A percentile compares a stretch with the other conserved stretches of the same genome.
Conservation (phyloP, 35 echinoderm and acorn worm species). For the Acanthaster planci region DNA sequence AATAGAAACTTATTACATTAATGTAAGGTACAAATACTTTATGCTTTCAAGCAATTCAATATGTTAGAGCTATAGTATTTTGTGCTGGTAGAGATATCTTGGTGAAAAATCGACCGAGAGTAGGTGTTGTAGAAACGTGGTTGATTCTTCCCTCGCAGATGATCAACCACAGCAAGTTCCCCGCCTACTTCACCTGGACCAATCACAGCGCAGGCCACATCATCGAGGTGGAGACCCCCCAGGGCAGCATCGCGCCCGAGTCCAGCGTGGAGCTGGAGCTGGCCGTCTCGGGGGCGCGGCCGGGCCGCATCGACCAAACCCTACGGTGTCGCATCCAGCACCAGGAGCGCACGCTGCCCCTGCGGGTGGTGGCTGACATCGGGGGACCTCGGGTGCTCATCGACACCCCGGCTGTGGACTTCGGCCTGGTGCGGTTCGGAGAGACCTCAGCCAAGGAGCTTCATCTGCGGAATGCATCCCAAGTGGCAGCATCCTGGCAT, state of each 20-base stretch:
- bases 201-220: conserved; percentile 78
- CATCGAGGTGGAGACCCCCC: conserved; percentile 78
- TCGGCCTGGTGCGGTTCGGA: conserved; percentile 76
- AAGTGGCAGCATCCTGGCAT: conserved; percentile 70
- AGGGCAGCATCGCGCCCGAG: conserved; percentile 76
- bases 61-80: too few species aligned
- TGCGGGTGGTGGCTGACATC: conserved; percentile 71
- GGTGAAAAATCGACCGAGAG: too few species aligned
- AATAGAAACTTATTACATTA: too few species aligned
- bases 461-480: conserved; percentile 70
- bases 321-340: conserved; percentile 78
- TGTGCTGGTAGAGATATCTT: too few species aligned
- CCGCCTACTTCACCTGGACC: conserved; percentile 76
- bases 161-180: conserved; percentile 88
- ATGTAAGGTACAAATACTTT: too few species aligned
- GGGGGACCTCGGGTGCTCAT: conserved; percentile 87
- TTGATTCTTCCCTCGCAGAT: conserved; percentile 46
- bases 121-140: too few species aligned
- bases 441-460: conserved; percentile 38
- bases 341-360: conserved; percentile 57
- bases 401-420: conserved; percentile 86
- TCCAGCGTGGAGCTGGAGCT: conserved; percentile 66
- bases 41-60: too few species aligned
- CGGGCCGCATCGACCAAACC: conserved; percentile 76
- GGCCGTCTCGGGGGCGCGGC: conserved; percentile 74